Evolutionary conservation across 2,113 vertebrate species (phyloP).

Genomic region (Grammomys surdaster): DNA sequence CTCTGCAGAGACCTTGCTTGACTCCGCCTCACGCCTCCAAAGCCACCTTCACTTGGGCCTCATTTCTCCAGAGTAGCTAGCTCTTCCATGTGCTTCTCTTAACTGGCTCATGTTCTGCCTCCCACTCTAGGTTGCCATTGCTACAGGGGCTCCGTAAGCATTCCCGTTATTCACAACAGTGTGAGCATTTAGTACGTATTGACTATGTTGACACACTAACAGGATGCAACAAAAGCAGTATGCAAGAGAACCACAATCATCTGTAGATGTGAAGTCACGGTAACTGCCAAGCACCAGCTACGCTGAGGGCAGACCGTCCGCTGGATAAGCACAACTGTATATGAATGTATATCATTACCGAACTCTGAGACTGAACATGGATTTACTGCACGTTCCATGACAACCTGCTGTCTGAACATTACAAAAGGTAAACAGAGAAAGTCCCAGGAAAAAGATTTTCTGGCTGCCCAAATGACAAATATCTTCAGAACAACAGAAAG

Average conservation of each 20-base stretch:
- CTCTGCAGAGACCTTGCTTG: background rate
- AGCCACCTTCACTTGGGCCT: background rate
- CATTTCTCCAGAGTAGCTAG: background rate
- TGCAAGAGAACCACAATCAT: background rate
- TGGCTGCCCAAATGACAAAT: constrained; percentile 48
- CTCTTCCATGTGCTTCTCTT: background rate
- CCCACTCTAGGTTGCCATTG: background rate
- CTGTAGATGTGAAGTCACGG: background rate
- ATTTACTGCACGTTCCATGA: constrained; percentile 11
- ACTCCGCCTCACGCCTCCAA: background rate
- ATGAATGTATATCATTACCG: background rate
- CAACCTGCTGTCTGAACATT: background rate
- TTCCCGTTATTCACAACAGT: background rate
- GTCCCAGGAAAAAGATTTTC: constrained; percentile 14
- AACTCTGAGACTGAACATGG: background rate
- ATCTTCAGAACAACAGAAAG: constrained; percentile 29
- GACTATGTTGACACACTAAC: background rate
- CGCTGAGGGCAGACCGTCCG: background rate
- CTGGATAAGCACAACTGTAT: background rate
- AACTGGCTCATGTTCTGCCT: background rate
- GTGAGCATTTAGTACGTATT: background rate
- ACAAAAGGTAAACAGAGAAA: constrained; percentile 31
- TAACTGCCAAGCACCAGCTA: background rate
- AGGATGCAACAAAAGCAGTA: background rate
- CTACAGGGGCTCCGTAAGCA: background rate